Evolutionary conservation across 1,140 invertebrate species (phyloP), one percentile per base, ranked within the genome.

Genomic region (Armadillidium nasatum): DNA sequence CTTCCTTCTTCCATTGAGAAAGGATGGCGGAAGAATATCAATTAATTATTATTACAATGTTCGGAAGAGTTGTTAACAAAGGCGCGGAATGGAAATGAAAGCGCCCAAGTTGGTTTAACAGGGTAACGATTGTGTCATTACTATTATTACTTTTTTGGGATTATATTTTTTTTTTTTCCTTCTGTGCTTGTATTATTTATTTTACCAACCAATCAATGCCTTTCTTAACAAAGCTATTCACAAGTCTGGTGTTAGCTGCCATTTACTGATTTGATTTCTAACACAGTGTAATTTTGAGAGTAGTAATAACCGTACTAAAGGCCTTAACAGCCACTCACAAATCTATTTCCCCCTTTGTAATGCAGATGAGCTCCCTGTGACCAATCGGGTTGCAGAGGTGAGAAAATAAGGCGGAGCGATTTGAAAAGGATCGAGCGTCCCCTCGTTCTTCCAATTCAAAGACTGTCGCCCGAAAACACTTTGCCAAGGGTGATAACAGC

Each of bases 321-420:
- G 50, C 11, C 19, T 60, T 60, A 60, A 60, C 50, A 60, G 50
- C 50, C 50, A 60, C 50, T 60, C 50, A 60, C 50, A 60, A 60
- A 60, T 60, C 50, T 60, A 60, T 60, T 60, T 60, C 50, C 50
- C 50, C 50, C 50, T 60, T 60, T 60, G 50, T 60, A 60, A 60
- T 60, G 50, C 50, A 60, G 50, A 60, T 60, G 50, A 60, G 50
- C 11, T 60, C 19, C 50, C 50, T 19, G 50, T 60, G 50, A 60
- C 50, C 50, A 60, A 60, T 60, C 50, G 50, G 11, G 7, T 60
- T 60, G 50, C 50, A 60, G 50, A 60, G 50, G 50, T 60, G 50
- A 60, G 50, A 60, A 60, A 60, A 60, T 13, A 60, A 19, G 50
- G 50, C 50, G 50, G 50, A 19, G 50, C 7, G 1, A 15, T 15